Evolutionary conservation across 2,113 vertebrate species (phyloP), one percentile per base, ranked within the genome.

Genomic region (Pogonocichla stellata): DNA sequence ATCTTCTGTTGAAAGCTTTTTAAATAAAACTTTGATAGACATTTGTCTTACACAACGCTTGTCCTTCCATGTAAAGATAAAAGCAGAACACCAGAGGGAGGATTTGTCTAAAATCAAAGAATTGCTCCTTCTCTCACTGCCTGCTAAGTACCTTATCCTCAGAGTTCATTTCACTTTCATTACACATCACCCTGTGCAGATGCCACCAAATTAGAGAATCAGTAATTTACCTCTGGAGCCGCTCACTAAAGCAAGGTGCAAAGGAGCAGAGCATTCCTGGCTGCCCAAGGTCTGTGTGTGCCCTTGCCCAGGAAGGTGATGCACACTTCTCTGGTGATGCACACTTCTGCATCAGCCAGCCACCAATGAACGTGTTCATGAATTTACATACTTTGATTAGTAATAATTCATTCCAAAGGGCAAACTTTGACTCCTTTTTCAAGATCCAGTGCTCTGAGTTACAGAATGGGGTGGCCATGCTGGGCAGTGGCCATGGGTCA

Each of bases 61-160:
- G 64, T 7, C 60, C 70, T 81, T 80, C 90, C 61, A 36, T 36
- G 65, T 20, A 47, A 89, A 91, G 90, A 95, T 90, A 94, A 94
- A 92, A 89, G 80, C 61, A 75, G 90, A 75, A 29, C 69, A 60
- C n/a, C 43, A 40, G 84, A 86, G 19, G 73, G 28, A 92, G 53
- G 56, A 81, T 92, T 95, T 86, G 51, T 78, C 65, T 71, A 50
- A 91, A 94, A 92, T 84, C 69, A 94, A 71, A 95, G 75, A 62
- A 72, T 51, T 47, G 11, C 23, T 80, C 42, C 9, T 60, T 47
- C 31, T 70, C 47, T 69, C 14, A 26, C 51, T 69, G 29, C 28
- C 64, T 77, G 36, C 50, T 47, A 57, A 71, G 47, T 74, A 45
- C 42, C 38, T 57, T 50, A 61, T 51, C 43, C 86, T 66, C 50